Percentiles rank a stretch among this genome's conserved stretches.
Conservation (phyloP, 2,797 vertebrate genomes). For the Hipposideros larvatus region DNA sequence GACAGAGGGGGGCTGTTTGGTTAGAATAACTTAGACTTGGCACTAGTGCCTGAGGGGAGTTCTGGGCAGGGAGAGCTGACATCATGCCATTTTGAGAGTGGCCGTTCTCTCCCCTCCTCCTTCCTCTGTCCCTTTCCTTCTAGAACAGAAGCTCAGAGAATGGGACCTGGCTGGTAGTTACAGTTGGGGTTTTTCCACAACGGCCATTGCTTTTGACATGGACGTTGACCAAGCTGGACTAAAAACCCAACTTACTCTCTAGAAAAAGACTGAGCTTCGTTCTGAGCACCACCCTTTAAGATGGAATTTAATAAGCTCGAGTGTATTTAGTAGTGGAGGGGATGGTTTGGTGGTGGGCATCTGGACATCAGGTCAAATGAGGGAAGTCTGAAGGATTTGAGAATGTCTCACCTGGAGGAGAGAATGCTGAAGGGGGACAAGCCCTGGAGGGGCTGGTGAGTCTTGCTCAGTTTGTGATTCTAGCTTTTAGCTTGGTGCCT, state of each 20-base stretch:
- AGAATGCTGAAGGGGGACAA: background rate
- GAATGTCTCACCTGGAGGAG: background rate
- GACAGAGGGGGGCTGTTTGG: conserved; percentile 3
- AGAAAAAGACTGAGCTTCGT: conserved; percentile 41
- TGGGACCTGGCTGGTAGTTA: conserved; percentile 45
- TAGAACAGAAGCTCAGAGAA: background rate
- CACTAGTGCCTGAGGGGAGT: conserved; percentile 49
- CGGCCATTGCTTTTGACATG: background rate
- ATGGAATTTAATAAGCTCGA: background rate
- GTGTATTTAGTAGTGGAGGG: background rate
- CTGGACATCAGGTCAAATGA: background rate
- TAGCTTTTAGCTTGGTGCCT: background rate
- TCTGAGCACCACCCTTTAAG: background rate
- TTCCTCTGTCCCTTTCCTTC: background rate
- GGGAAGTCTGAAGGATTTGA: background rate
- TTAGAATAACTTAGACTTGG: conserved; percentile 65
- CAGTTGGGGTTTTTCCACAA: conserved; percentile 60
- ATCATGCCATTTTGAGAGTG: conserved; percentile 44
- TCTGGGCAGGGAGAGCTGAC: conserved; percentile 57
- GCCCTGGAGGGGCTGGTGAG: background rate
- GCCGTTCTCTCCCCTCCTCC: background rate
- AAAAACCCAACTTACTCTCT: conserved; percentile 12
- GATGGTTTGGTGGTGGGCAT: background rate
- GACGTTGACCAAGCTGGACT: conserved; percentile 9
- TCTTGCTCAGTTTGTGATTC: background rate